Evolutionary conservation across 2,888 invertebrate genomes (phyloP).

Genomic region (Papilio protenor): DNA sequence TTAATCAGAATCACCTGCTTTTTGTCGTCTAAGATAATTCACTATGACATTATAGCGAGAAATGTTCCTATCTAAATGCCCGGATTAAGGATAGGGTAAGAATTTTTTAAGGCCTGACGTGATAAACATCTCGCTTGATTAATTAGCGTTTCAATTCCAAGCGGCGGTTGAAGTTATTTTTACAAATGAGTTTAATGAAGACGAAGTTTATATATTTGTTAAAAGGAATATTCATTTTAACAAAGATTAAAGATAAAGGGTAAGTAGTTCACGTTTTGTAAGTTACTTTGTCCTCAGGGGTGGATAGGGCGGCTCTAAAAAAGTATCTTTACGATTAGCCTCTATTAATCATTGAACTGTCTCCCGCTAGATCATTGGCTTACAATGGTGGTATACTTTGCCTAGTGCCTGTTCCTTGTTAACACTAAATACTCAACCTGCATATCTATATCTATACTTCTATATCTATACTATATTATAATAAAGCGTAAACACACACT

Average conservation of each 20-base stretch:
- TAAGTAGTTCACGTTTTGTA: background rate
- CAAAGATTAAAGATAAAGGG: background rate
- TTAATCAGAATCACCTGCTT: slow-evolving; percentile 32
- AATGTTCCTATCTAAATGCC: slow-evolving; percentile 26
- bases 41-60: slow-evolving; percentile 35
- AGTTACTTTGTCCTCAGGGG: no score
- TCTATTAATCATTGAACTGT: no score
- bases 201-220: background rate
- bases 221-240: background rate
- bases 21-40: slow-evolving; percentile 16
- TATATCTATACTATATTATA: no score
- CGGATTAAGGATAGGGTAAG: slow-evolving; percentile 29
- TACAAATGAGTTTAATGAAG: slow-evolving; percentile 13
- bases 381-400: no score
- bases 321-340: no score
- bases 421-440: no score
- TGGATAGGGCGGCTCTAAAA: no score
- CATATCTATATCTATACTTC: no score
- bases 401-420: no score
- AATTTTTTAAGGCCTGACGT: slow-evolving; percentile 5
- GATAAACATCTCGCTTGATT: slow-evolving; percentile 15
- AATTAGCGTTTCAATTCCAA: slow-evolving; percentile 6
- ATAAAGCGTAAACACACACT: no score
- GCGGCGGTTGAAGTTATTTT: slow-evolving; percentile 4
- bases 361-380: no score